Evolutionary conservation across 2,888 invertebrate genomes (phyloP).

Genomic region (Cephus nigrinus): DNA sequence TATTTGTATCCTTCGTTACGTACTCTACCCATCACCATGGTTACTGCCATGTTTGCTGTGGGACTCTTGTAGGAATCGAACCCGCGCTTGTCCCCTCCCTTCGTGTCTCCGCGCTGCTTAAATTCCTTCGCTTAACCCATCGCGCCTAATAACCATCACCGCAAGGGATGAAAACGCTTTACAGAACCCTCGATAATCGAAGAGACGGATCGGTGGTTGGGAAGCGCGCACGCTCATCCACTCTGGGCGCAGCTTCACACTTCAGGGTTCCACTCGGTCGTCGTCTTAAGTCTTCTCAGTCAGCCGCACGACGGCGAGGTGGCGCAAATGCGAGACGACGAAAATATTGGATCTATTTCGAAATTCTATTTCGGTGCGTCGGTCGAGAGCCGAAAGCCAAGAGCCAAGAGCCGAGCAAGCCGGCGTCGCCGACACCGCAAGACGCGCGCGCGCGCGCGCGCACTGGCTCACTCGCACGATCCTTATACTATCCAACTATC

Average conservation of each 20-base stretch:
- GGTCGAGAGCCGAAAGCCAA: conserved; percentile 46
- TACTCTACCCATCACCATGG: conserved; percentile 44
- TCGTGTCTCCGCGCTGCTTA: neutral
- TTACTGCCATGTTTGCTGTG: conserved; percentile 57
- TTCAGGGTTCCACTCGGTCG: neutral
- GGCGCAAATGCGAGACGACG: conserved; percentile 65
- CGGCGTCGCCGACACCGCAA: conserved; percentile 20
- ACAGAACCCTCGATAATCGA: neutral
- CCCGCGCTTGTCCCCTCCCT: conserved; percentile 42
- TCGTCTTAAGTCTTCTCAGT: neutral
- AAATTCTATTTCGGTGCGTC: conserved; percentile 65
- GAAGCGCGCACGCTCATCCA: neutral
- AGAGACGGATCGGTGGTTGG: neutral
- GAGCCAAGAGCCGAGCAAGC: conserved; percentile 8
- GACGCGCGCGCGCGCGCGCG: conserved; percentile 23
- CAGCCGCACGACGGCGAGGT: conserved; percentile 43
- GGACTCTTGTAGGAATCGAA: conserved; percentile 64
- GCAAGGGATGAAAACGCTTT: neutral
- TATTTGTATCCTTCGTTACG: conserved; percentile 49
- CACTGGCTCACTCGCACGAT: conserved; percentile 22
- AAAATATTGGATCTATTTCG: conserved; percentile 67
- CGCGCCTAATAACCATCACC: neutral
- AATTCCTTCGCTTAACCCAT: neutral
- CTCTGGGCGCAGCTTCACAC: neutral
- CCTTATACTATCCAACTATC: no score